Conservation (phyloP, 2,113 vertebrate species). For the Accipiter virgatus region DNA sequence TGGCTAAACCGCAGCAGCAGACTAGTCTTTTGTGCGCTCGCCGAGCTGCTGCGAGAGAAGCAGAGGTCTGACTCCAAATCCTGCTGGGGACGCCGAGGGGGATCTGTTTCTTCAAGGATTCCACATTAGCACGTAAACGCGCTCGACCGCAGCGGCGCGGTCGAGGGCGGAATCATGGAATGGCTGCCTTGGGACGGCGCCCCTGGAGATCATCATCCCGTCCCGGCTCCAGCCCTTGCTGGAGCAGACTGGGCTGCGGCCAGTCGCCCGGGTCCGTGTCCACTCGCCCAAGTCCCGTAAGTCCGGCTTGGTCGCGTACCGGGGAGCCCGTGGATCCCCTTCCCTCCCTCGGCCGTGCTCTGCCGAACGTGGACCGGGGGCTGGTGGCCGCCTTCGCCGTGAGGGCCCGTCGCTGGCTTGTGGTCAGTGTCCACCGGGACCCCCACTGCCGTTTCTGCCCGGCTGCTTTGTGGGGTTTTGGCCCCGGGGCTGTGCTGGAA, state of each 20-base stretch:
- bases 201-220: not conserved
- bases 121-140: not conserved
- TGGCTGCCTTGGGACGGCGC: not conserved
- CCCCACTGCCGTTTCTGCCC: not conserved
- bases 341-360: not conserved
- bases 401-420: rapidly evolving
- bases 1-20: not conserved
- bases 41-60: not conserved
- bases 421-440: not conserved
- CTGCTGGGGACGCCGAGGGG: not conserved
- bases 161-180: not conserved
- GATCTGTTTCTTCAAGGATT: not conserved
- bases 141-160: not conserved
- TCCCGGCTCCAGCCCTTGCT: not conserved
- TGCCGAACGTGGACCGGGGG: not conserved
- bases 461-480: not conserved
- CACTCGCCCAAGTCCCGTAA: not conserved
- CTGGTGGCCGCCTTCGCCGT: not conserved
- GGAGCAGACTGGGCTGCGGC: not conserved
- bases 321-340: not conserved
- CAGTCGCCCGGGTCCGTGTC: rapidly evolving
- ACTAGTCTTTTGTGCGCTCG: not conserved
- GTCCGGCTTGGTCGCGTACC: rapidly evolving
- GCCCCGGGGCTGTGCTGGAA: not conserved
- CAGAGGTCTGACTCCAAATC: not conserved